A percentile compares a stretch with the other conserved stretches of the same genome.
Conservation (phyloP, 2,888 invertebrate species). For the Trachelus stipa region DNA sequence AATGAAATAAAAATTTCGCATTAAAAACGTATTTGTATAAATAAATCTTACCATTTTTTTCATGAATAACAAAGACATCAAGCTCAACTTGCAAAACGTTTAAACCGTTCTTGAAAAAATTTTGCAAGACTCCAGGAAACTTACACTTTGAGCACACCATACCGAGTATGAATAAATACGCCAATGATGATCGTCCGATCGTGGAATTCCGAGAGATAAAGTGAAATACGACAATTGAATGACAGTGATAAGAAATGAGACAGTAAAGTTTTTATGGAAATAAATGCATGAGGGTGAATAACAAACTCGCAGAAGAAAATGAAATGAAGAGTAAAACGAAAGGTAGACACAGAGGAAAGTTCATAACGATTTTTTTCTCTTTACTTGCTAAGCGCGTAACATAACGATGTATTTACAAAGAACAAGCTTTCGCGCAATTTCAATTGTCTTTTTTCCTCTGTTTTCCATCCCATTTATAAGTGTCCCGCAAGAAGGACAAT, state of each 20-base stretch:
- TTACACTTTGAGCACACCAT: background rate
- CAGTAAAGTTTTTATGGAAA: background rate
- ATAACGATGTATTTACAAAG: conserved; percentile 47
- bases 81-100: background rate
- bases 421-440: conserved; percentile 40
- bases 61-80: background rate
- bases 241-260: background rate
- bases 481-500: background rate
- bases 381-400: conserved; percentile 47
- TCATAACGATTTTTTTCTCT: conserved; percentile 41
- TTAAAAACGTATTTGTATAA: background rate
- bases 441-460: conserved; percentile 29
- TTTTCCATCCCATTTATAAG: conserved; percentile 10
- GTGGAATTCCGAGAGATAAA: background rate
- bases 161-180: background rate
- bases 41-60: background rate
- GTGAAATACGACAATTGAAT: background rate
- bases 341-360: conserved; percentile 25
- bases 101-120: background rate
- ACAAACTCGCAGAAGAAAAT: background rate
- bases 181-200: background rate
- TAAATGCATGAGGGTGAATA: too few species aligned
- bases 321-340: conserved; percentile 10
- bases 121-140: background rate
- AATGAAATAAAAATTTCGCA: background rate